Evolutionary conservation across 2,113 vertebrate genomes (phyloP), one percentile per base, ranked within the genome.

Genomic region (Mastomys coucha): DNA sequence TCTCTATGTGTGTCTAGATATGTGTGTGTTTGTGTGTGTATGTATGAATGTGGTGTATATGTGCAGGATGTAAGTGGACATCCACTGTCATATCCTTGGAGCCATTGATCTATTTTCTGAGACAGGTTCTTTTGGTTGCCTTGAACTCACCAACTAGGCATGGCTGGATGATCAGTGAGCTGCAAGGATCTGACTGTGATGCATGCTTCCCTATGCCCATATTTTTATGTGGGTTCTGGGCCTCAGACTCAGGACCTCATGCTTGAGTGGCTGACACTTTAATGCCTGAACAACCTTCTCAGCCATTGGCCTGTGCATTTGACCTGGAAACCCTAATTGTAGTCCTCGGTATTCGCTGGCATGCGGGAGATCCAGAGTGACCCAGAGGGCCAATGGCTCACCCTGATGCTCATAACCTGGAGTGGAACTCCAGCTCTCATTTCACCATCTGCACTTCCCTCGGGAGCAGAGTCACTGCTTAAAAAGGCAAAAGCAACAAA

Each of bases 391-490:
- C 39, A 49, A 3, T 12, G 76, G 28, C 14, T 24, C 31, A 87
- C 93, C 53, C 67, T 42, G 67, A 45, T 70, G 63, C 93, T 91
- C 93, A 31, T 56, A 92, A 86, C 33, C 76, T 42, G 0, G 24
- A 86, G 51, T 67, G 45, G 60, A 96, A 88, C 60, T 86, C 81
- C 60, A 60, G 95, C 93, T 97, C 56, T 56, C 80, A 92, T 72
- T 86, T 93, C 53, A 84, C 85, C 89, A 77, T 89, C 0, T 0
- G 8, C 78, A 69, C 93, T 90, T 96, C 96, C 82, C n/a, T 93
- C 96, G 97, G 96, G 95, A 96, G 70, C 90, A 94, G 91, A 95
- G 92, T 80, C 86, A 96, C 89, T 69, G 87, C 96, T 96, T 60
- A 95, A 88, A 93, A 81, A 88, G 94, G 58, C 51, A 82, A 91